Conservation (phyloP, 2,113 vertebrate species). For the Charadrius vociferus region DNA sequence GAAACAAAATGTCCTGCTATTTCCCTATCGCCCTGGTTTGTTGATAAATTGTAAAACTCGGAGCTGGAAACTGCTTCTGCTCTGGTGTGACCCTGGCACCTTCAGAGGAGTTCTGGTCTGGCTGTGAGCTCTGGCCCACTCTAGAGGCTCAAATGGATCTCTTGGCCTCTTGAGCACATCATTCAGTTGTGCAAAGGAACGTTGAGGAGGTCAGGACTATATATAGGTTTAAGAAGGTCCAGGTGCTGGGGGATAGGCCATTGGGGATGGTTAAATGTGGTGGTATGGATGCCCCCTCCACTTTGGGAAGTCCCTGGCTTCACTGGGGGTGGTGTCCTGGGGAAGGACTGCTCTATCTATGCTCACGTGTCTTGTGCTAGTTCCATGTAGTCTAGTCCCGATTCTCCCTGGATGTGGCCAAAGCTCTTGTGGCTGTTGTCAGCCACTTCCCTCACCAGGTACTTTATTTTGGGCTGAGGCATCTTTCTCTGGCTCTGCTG, state of each 20-base stretch:
- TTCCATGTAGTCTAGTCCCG: not conserved
- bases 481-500: not conserved
- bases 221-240: not conserved
- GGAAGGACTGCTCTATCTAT: fast-evolving
- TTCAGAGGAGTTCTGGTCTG: not conserved
- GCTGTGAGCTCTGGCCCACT: not conserved
- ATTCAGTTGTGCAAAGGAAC: not conserved
- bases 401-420: not conserved
- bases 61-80: not conserved
- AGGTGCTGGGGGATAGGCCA: not conserved
- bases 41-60: not conserved
- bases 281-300: not conserved
- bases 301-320: not conserved
- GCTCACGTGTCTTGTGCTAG: not conserved
- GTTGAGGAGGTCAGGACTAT: not conserved
- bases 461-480: not conserved
- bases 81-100: not conserved
- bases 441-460: not conserved
- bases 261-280: fast-evolving
- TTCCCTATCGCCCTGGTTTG: not conserved
- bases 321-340: not conserved
- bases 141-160: not conserved
- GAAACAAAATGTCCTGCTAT: not conserved
- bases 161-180: not conserved
- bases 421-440: not conserved